A percentile compares a stretch with the other conserved stretches of the same genome.
These are phyloP conservation scores for Pseudorhombus dupliciocellatus DNA, from an alignment of 2,113 vertebrate species.

Conservation along the genomic window DNA sequence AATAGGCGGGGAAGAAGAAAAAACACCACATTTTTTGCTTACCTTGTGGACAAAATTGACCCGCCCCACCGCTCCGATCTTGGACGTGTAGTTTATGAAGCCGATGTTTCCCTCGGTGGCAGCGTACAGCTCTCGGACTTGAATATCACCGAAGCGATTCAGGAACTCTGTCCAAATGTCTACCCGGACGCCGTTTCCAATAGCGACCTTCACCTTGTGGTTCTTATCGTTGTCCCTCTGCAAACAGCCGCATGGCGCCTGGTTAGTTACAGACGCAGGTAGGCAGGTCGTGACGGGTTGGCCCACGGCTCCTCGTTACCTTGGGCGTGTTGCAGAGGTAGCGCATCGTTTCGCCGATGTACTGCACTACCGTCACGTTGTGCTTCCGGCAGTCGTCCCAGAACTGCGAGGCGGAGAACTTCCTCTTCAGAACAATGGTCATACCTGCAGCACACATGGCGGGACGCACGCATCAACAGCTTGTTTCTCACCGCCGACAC, in stretches of 20 bases:
- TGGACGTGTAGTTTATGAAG: constrained; percentile 88
- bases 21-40: neutral
- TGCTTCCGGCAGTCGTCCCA: constrained; percentile 93
- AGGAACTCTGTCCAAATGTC: constrained; percentile 88
- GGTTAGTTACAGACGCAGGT: neutral
- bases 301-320: constrained; percentile 72
- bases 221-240: constrained; percentile 83
- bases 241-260: neutral
- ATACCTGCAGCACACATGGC: constrained; percentile 75
- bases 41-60: constrained; percentile 80
- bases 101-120: constrained; percentile 90
- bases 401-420: constrained; percentile 93
- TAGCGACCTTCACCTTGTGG: constrained; percentile 85
- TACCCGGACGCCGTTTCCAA: constrained; percentile 86
- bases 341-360: constrained; percentile 91
- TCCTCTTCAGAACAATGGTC: constrained; percentile 83
- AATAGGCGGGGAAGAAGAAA: neutral
- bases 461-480: neutral
- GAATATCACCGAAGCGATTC: constrained; percentile 85
- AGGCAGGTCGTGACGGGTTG: neutral
- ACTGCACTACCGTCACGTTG: constrained; percentile 90
- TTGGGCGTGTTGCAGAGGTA: constrained; percentile 87
- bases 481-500: neutral
- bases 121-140: constrained; percentile 85
- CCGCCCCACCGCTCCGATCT: constrained; percentile 85